These are phyloP conservation scores for Carpatolechia fugitivella DNA, from an alignment of 2,888 invertebrate genomes.

Conservation along the genomic window DNA sequence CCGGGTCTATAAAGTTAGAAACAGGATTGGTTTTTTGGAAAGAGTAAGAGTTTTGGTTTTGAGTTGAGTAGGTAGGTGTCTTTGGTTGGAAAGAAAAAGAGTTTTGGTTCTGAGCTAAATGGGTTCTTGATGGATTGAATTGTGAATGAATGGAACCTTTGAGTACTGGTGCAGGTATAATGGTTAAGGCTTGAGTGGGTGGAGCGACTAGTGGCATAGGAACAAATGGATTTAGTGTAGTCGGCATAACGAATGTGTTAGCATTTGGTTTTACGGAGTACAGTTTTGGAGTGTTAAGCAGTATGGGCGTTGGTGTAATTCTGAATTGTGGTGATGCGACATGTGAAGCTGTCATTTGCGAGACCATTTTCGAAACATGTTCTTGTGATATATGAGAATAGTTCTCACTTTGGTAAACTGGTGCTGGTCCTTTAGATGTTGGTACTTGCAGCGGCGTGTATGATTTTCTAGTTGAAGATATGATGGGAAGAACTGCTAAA, in stretches of 20 bases:
- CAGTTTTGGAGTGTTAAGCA: conserved; percentile 47
- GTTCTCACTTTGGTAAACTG: conserved; percentile 69
- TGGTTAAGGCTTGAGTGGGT: conserved; percentile 53
- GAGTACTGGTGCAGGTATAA: conserved; percentile 61
- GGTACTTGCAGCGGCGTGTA: conserved; percentile 61
- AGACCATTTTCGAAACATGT: conserved; percentile 68
- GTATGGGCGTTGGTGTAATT: conserved; percentile 57
- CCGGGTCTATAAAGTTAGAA: conserved; percentile 75
- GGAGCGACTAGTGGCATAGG: conserved; percentile 56
- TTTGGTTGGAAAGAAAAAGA: conserved; percentile 25
- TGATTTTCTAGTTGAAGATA: conserved; percentile 51
- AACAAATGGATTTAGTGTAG: conserved; percentile 78
- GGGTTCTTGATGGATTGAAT: conserved; percentile 35
- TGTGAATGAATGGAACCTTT: conserved; percentile 54
- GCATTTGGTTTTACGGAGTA: conserved; percentile 79
- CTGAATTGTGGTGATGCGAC: conserved; percentile 46
- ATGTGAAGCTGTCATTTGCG: conserved; percentile 69
- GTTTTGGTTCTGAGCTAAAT: too few relatives aligned
- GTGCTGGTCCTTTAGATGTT: conserved; percentile 58
- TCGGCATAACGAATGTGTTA: conserved; percentile 78
- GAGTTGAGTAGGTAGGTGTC: conserved; percentile 42
- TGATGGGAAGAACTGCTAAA: conserved; percentile 72
- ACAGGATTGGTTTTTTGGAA: conserved; percentile 60
- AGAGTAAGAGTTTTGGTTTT: conserved; percentile 45
- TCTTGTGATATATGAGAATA: conserved; percentile 57